Conservation (phyloP, 2,797 vertebrate species). For the Chaunax sp. region DNA sequence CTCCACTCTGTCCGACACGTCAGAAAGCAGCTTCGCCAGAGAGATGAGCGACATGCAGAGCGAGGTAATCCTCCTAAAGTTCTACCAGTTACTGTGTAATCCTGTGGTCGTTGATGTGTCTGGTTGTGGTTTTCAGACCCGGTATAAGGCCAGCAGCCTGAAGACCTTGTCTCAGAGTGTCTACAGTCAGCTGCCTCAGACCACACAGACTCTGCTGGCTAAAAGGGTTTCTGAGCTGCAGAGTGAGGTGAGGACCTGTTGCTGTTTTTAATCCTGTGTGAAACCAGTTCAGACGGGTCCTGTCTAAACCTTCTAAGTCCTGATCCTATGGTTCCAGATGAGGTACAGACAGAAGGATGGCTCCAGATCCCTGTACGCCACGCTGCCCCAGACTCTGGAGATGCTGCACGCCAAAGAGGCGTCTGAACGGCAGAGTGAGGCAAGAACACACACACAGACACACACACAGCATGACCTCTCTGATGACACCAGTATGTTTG, state of each 20-base stretch:
- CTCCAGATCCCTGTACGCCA: conserved; percentile 84
- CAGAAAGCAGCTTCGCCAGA: conserved; percentile 67
- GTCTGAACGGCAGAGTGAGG: conserved; percentile 89
- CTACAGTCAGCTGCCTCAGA: conserved; percentile 79
- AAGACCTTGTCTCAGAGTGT: conserved; percentile 73
- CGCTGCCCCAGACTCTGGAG: conserved; percentile 89
- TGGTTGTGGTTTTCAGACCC: too few species aligned
- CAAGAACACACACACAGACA: conserved; percentile 41
- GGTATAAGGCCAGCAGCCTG: conserved; percentile 83
- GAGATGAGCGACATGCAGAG: conserved; percentile 70
- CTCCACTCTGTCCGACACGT: conserved; percentile 66
- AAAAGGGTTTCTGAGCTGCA: conserved; percentile 70
- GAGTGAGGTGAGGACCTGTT: conserved; percentile 89
- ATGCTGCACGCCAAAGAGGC: conserved; percentile 88
- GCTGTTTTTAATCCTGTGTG: too few species aligned
- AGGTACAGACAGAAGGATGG: conserved; percentile 86
- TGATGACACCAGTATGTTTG: too few species aligned
- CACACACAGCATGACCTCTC: too few species aligned
- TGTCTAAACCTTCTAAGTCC: too few species aligned
- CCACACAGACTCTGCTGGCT: conserved; percentile 64
- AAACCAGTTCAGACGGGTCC: too few species aligned
- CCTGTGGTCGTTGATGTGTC: too few species aligned
- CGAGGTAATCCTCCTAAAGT: conserved; percentile 64
- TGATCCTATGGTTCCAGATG: conserved; percentile 78
- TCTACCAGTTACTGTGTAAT: too few species aligned